These are phyloP conservation scores for Neoaliturus tenellus DNA, from an alignment of 2,888 invertebrate species.

Conservation along the genomic window DNA sequence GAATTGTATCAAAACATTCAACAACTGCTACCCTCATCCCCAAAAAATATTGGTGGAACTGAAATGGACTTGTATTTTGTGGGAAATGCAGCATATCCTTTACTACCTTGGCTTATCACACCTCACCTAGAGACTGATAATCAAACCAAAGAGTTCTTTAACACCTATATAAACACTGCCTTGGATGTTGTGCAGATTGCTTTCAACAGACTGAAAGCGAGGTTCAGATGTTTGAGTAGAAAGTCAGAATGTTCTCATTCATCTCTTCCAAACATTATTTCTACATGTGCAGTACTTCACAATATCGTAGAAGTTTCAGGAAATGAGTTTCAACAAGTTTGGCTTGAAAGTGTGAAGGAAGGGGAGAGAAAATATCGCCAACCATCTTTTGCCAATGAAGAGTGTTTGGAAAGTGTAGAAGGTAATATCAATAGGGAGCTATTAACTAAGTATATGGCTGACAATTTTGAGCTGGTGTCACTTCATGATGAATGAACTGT, in stretches of 20 bases:
- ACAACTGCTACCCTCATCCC: background rate
- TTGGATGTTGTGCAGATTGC: background rate
- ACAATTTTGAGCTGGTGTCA: slow-evolving; percentile 7
- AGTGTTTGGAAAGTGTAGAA: background rate
- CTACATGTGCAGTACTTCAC: background rate
- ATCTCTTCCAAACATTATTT: background rate
- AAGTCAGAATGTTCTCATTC: background rate
- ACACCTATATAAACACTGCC: background rate
- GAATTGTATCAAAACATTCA: background rate
- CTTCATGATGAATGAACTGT: too few relatives aligned
- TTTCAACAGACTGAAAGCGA: background rate
- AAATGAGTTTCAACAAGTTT: background rate
- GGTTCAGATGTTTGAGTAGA: background rate
- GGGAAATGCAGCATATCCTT: background rate
- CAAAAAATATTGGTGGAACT: background rate
- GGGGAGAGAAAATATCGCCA: background rate
- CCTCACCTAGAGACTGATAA: background rate
- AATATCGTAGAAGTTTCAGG: background rate
- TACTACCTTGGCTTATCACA: background rate
- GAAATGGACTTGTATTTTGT: slow-evolving; percentile 27
- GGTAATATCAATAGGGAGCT: background rate
- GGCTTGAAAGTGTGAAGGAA: background rate
- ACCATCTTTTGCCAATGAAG: background rate
- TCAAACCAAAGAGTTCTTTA: background rate
- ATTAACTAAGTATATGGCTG: slow-evolving; percentile 11